Evolutionary conservation across 2,113 vertebrate genomes (phyloP).

Genomic region (Syngnathus scovelli): DNA sequence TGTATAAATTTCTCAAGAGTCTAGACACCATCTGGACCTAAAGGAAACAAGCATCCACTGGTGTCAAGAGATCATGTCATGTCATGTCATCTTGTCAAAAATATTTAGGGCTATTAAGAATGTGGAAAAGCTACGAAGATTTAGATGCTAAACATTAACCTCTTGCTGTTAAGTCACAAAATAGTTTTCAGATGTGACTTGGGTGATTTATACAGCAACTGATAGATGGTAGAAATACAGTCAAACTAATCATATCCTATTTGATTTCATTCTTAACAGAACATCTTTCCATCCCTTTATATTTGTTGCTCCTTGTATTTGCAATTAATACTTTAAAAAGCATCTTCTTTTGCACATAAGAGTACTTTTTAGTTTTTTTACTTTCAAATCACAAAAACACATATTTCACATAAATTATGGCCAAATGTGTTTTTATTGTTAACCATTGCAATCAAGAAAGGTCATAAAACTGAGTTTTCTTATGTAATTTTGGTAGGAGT

Average conservation of each 20-base stretch:
- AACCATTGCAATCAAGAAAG: neutral
- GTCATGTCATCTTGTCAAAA: neutral
- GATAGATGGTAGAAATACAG: neutral
- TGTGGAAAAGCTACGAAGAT: neutral
- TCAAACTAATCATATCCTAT: neutral
- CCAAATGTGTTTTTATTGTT: neutral
- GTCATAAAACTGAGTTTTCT: neutral
- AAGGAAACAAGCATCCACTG: slow-evolving; percentile 26
- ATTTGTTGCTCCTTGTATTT: neutral
- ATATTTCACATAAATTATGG: neutral
- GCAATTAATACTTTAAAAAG: neutral
- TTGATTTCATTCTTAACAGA: neutral
- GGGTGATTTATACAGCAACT: neutral
- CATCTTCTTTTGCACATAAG: neutral
- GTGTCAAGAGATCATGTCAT: slow-evolving; percentile 7
- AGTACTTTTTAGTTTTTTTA: neutral
- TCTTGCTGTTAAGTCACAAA: neutral
- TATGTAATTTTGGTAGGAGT: neutral
- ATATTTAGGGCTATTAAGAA: neutral
- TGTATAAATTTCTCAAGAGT: slow-evolving; percentile 42
- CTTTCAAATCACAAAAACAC: neutral
- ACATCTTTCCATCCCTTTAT: neutral
- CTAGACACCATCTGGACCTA: slow-evolving; percentile 61
- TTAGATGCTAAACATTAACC: neutral
- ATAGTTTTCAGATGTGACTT: neutral